Conservation (phyloP, 2,113 vertebrate genomes). For the Pimephales promelas region DNA sequence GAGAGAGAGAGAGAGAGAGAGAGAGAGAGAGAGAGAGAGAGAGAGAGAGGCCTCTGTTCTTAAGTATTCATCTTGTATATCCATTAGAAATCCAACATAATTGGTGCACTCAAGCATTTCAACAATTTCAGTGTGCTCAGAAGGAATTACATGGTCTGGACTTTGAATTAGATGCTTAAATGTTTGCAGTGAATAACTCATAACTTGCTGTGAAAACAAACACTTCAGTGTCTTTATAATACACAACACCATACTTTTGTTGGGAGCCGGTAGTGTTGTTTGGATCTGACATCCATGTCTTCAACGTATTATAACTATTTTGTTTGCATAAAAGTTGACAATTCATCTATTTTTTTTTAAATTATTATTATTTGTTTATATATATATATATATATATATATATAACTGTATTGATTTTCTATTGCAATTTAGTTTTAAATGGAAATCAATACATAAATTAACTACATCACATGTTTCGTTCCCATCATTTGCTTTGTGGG, state of each 20-base stretch:
- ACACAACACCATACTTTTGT: background rate
- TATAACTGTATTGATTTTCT: background rate
- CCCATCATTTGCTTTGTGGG: background rate
- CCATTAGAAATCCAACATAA: conserved; percentile 30
- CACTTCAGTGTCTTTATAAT: background rate
- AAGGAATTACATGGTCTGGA: conserved; percentile 23
- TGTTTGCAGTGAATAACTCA: background rate
- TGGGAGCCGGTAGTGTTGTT: background rate
- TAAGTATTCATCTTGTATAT: conserved; percentile 28
- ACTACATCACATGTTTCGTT: background rate
- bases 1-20: background rate
- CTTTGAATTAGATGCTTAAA: background rate
- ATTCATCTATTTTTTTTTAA: background rate
- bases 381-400: too few relatives aligned
- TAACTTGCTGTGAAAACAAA: conserved; percentile 13
- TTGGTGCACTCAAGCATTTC: conserved; percentile 35
- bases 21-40: background rate
- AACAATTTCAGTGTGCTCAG: conserved; percentile 5
- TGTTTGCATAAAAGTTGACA: background rate
- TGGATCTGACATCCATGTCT: background rate
- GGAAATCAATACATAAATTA: background rate
- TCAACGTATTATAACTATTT: background rate
- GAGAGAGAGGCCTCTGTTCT: background rate
- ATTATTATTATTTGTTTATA: too few relatives aligned
- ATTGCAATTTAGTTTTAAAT: background rate